Evolutionary conservation across 2,797 vertebrate species (phyloP).

Genomic region (Prionace glauca): DNA sequence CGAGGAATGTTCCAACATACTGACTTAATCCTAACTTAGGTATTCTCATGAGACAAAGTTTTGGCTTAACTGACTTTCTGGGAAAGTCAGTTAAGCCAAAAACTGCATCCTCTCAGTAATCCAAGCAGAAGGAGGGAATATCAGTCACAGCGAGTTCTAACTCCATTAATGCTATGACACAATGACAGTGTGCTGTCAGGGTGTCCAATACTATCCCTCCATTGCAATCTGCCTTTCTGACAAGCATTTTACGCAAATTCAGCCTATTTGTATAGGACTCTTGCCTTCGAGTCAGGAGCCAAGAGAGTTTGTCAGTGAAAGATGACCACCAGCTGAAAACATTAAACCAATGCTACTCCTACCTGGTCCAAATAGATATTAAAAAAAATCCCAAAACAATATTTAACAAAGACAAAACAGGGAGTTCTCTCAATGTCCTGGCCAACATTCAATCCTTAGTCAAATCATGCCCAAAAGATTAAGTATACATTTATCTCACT

Average conservation of each 20-base stretch:
- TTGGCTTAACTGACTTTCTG: neutral
- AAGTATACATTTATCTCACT: neutral
- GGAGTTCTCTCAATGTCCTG: neutral
- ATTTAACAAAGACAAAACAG: neutral
- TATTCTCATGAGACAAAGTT: neutral
- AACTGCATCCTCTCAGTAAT: neutral
- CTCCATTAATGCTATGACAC: neutral
- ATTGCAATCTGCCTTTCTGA: neutral
- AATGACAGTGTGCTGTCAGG: neutral
- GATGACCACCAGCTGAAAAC: neutral
- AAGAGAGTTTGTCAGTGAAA: neutral
- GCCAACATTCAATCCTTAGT: neutral
- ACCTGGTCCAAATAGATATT: neutral
- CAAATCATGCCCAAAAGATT: neutral
- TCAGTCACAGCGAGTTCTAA: neutral
- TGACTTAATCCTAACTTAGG: neutral
- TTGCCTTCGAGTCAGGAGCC: neutral
- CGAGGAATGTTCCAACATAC: neutral
- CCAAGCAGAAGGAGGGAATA: neutral
- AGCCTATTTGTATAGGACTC: neutral
- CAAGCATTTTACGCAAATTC: neutral
- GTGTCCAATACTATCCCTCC: neutral
- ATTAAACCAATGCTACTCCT: neutral
- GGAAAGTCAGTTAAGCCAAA: neutral
- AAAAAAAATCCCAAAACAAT: neutral